Evolutionary conservation across 2,888 invertebrate genomes (phyloP), one percentile per base, ranked within the genome.

Genomic region (Drosophila siamana): DNA sequence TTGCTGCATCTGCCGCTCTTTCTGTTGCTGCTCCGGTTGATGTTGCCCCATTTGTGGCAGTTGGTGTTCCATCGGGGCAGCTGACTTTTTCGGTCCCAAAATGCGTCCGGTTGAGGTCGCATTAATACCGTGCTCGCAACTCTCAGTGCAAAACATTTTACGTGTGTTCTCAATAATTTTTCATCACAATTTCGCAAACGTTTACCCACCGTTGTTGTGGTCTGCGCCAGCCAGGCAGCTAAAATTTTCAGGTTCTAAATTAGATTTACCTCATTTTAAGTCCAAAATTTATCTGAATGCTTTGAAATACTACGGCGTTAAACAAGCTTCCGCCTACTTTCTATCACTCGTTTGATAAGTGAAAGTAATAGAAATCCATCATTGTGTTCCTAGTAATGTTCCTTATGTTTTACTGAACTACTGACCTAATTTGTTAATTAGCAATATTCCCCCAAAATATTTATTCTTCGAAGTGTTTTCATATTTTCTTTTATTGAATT

Each of bases 71-170:
- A 50, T 2, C 16, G 43, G 46, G 3, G 15, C 38, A n/a, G 30
- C 8, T 6, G 38, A 43, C 38, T 41, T 65, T 1, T 28, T 36
- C 5, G 11, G 5, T 13, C 28, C 7, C 15, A 76, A 22, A 8
- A 50, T 1, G 2, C 65, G 67, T 6, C 73, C 81, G 15, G 56
- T 15, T 5, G 85, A 55, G 4, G 64, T 63, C 5, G 54, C 62
- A 72, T 68, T 63, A 13, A 52, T 47, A 36, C 69, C 59, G 38
- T 64, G 63, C 24, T 84, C 78, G 59, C 85, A 80, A 61, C 82
- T 69, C 7, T 78, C 74, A 9, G 78, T 33, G 63, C 85, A 73
- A 46, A 85, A 79, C 86, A 79, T 79, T 47, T 73, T 63, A 13
- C 16, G 16, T 7, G 11, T 8, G 0, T 15, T 50, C 26, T 11